A percentile compares a stretch with the other conserved stretches of the same genome.
phyloP scores from a whole-genome alignment of 1,140 invertebrate genomes.

The Neotoxoptera formosana region DNA sequence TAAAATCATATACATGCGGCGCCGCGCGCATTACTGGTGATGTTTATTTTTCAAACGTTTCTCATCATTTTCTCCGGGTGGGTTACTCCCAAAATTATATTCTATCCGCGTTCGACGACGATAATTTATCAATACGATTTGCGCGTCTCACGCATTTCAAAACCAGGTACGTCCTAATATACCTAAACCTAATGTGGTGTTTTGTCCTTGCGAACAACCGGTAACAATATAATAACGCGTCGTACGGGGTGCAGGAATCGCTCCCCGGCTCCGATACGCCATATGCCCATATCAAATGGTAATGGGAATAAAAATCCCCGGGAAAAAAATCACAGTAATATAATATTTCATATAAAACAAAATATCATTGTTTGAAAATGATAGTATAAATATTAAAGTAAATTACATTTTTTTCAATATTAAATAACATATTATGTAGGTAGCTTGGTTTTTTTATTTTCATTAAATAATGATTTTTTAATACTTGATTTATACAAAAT shows the following conservation, averaged over 20 bases:
- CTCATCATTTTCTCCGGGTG: not conserved
- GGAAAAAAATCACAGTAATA: too few relatives aligned
- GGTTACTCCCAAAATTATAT: not conserved
- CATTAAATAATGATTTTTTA: too few relatives aligned
- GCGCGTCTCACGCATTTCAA: not conserved
- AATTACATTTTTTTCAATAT: too few relatives aligned
- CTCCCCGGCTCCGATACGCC: not conserved
- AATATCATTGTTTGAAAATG: too few relatives aligned
- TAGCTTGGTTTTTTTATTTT: too few relatives aligned
- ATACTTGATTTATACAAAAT: too few relatives aligned
- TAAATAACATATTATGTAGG: too few relatives aligned
- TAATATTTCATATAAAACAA: too few relatives aligned
- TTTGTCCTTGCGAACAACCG: not conserved
- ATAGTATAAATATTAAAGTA: too few relatives aligned
- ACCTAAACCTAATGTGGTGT: not conserved
- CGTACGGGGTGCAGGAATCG: not conserved
- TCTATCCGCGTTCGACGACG: not conserved
- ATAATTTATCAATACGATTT: constrained; percentile 27
- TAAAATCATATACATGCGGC: not conserved
- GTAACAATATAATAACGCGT: not conserved
- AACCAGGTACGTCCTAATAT: not conserved
- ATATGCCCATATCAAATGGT: not conserved
- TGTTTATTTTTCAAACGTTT: constrained; percentile 13
- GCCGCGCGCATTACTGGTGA: not conserved
- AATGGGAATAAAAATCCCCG: too few relatives aligned